These are phyloP conservation scores for Chinchilla lanigera DNA, from an alignment of 2,113 vertebrate genomes.

Conservation along the genomic window DNA sequence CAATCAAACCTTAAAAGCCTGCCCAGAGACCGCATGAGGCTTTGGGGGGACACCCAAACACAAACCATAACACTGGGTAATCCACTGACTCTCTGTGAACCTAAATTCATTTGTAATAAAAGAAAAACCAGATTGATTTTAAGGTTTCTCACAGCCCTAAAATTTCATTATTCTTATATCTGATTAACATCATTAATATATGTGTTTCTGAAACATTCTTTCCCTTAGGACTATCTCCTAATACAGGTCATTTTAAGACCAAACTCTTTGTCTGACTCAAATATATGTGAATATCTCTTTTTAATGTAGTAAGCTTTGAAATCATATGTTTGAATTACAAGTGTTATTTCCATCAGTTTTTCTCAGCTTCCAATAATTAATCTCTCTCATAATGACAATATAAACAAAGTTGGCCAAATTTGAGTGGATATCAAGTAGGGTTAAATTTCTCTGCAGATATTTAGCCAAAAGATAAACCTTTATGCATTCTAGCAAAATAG, in stretches of 20 bases:
- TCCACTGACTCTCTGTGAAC: neutral
- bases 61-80: too few species aligned
- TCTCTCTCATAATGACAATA: neutral
- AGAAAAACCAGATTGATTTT: neutral
- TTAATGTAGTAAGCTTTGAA: neutral
- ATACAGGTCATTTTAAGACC: neutral
- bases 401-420: neutral
- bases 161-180: neutral
- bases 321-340: neutral
- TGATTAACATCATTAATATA: neutral
- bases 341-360: neutral
- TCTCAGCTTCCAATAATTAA: neutral
- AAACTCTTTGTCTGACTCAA: neutral
- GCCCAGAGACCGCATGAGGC: too few species aligned
- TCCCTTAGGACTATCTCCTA: neutral
- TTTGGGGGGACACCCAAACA: too few species aligned
- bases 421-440: neutral
- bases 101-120: neutral
- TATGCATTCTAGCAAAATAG: constrained; percentile 25
- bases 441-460: constrained; percentile 23
- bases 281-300: neutral
- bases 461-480: neutral
- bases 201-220: neutral
- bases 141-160: neutral
- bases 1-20: too few species aligned